Evolutionary conservation across 1,140 invertebrate genomes (phyloP), one percentile per base, ranked within the genome.

Genomic region (Drosophila albomicans): DNA sequence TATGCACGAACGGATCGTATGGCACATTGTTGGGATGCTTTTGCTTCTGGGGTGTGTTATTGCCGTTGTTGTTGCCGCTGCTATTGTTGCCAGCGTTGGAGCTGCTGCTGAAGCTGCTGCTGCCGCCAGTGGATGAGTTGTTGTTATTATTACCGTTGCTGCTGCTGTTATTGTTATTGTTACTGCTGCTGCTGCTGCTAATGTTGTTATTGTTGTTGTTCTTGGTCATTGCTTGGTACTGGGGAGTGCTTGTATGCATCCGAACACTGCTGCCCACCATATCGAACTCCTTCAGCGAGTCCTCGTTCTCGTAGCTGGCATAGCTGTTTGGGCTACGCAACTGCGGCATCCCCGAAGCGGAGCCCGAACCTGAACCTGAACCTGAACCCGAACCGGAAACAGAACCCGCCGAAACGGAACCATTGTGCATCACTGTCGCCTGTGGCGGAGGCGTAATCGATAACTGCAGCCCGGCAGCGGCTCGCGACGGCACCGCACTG

Each of bases 1-100:
- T 95, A 93, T 97, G 96, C 74, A 97, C 94, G 92, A 96, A 93
- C 64, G 95, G 95, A 94, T 96, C 95, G 78, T 96, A 96, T 77
- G 95, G 95, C 93, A 96, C 94, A 92, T 96, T 95, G 77, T 95
- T 95, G 51, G 95, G 95, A 92, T 96, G 95, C 91, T 96, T 95
- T 81, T 95, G 94, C 69, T 93, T 94, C 62, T 93, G 92, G 3
- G 90, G 85, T 52, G 90, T 90, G 49, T 63, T 81, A 46, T 32
- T 70, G 49, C 5, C 88, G 52, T 63, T 81, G 51, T 32, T 70
- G 41, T 4, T 63, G 48, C 3, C 51, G 45, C 1, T 68, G 45
- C 5, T 68, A 16, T 15, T 67, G 54, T 32, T 68, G 28, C 25
- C 61, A n/a, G 15, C 51, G 41, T 57, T 73, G 41, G 54, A 45